phyloP scores from a whole-genome alignment of 2,888 invertebrate genomes.

The Phragmatobia fuliginosa region DNA sequence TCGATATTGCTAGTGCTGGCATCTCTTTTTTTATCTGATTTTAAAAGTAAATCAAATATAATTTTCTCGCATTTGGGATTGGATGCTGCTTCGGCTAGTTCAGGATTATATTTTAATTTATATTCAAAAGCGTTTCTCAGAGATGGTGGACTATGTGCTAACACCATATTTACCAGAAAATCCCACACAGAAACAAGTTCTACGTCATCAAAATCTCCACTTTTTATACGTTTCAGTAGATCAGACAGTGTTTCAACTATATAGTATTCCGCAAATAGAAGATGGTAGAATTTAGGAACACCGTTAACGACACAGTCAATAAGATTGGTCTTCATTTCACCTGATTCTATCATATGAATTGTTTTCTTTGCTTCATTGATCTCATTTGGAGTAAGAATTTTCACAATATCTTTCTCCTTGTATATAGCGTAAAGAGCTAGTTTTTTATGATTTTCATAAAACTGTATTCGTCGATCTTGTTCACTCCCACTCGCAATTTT shows the following conservation, averaged over 20 bases:
- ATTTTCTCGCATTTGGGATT: slow-evolving; percentile 46
- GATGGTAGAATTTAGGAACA: slow-evolving; percentile 56
- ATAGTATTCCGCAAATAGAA: slow-evolving; percentile 60
- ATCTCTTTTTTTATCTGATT: slow-evolving; percentile 34
- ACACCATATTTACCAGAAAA: slow-evolving; percentile 49
- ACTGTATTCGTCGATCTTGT: slow-evolving; percentile 37
- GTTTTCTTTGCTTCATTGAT: slow-evolving; percentile 50
- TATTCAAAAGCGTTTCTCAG: slow-evolving; percentile 57
- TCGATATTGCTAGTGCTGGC: slow-evolving; percentile 18
- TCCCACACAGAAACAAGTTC: slow-evolving; percentile 49
- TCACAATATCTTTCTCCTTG: slow-evolving; percentile 50
- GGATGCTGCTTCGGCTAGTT: slow-evolving; percentile 35
- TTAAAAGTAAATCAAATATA: slow-evolving; percentile 53
- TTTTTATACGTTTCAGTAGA: slow-evolving; percentile 28
- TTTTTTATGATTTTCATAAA: slow-evolving; percentile 54
- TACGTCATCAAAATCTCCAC: slow-evolving; percentile 12
- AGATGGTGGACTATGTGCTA: slow-evolving; percentile 46
- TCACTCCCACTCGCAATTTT: neutral
- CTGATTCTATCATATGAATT: slow-evolving; percentile 49
- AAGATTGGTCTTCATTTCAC: slow-evolving; percentile 47
- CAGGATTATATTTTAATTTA: slow-evolving; percentile 55
- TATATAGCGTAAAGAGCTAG: slow-evolving; percentile 57
- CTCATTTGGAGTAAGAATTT: slow-evolving; percentile 50
- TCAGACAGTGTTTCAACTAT: slow-evolving; percentile 50
- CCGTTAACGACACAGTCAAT: slow-evolving; percentile 53